Percentiles rank a stretch among this genome's conserved stretches.
Evolutionary conservation across 2,888 invertebrate genomes (phyloP).

Genomic region (Crematogaster levior): DNA sequence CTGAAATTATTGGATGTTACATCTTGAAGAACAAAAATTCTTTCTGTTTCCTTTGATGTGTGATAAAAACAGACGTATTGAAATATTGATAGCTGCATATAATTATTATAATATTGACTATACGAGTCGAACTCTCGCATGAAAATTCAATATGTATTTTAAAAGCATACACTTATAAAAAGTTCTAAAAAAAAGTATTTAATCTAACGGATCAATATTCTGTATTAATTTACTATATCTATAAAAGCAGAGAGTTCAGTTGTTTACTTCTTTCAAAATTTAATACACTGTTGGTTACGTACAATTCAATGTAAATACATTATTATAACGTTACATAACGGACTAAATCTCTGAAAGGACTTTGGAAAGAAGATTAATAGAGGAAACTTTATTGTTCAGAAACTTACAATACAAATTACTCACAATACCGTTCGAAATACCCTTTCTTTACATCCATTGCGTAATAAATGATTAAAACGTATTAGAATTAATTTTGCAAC

Average conservation of each 20-base stretch:
- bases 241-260: neutral
- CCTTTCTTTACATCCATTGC: neutral
- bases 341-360: conserved; percentile 1
- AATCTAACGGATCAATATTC: neutral
- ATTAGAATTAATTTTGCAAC: neutral
- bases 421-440: neutral
- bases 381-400: neutral
- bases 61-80: neutral
- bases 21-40: conserved; percentile 2
- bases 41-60: neutral
- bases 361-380: neutral
- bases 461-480: neutral
- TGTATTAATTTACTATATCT: neutral
- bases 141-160: neutral
- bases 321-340: neutral
- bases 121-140: neutral
- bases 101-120: neutral
- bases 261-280: neutral
- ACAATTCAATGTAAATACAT: neutral
- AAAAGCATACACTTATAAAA: neutral
- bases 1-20: conserved; percentile 18
- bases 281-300: neutral
- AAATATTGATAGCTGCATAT: neutral
- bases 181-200: neutral
- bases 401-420: neutral